phyloP scores from a whole-genome alignment of 2,797 vertebrate species.

The Sebastes melanostomus region DNA sequence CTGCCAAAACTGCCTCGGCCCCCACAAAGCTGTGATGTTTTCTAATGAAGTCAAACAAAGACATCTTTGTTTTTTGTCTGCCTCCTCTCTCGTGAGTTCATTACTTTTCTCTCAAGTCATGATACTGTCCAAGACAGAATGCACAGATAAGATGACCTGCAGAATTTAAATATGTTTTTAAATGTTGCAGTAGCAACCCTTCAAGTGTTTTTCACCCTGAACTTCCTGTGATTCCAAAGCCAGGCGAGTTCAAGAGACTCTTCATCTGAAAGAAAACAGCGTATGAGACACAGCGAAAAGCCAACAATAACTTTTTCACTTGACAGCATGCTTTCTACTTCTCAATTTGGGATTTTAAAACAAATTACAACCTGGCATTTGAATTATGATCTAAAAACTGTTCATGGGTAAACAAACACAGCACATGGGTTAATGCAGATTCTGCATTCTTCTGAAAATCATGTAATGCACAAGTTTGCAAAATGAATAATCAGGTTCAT shows the following conservation, averaged over 20 bases:
- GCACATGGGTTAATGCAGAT: neutral
- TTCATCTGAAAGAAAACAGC: slow-evolving; percentile 94
- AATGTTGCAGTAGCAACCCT: slow-evolving; percentile 65
- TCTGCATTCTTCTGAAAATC: neutral
- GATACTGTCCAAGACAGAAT: slow-evolving; percentile 57
- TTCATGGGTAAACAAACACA: slow-evolving; percentile 30
- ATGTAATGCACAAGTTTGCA: neutral
- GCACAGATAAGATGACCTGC: slow-evolving; percentile 47
- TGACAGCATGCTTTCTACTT: slow-evolving; percentile 63
- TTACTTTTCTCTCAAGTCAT: slow-evolving; percentile 55
- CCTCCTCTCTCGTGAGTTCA: slow-evolving; percentile 24
- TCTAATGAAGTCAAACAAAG: slow-evolving; percentile 69
- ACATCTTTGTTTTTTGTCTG: slow-evolving; percentile 44
- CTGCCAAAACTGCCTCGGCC: slow-evolving; percentile 41
- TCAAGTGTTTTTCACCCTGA: slow-evolving; percentile 87
- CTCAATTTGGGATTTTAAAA: slow-evolving; percentile 27
- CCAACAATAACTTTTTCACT: slow-evolving; percentile 70
- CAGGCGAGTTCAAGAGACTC: slow-evolving; percentile 86
- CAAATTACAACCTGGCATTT: slow-evolving; percentile 28
- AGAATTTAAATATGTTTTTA: slow-evolving; percentile 17
- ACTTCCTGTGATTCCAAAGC: slow-evolving; percentile 89
- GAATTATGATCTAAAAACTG: slow-evolving; percentile 6
- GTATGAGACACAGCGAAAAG: slow-evolving; percentile 85
- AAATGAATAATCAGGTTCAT: neutral
- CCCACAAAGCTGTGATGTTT: slow-evolving; percentile 59